These are phyloP conservation scores for Toxonevra muliebris DNA, from an alignment of 2,888 invertebrate species.

Conservation along the genomic window DNA sequence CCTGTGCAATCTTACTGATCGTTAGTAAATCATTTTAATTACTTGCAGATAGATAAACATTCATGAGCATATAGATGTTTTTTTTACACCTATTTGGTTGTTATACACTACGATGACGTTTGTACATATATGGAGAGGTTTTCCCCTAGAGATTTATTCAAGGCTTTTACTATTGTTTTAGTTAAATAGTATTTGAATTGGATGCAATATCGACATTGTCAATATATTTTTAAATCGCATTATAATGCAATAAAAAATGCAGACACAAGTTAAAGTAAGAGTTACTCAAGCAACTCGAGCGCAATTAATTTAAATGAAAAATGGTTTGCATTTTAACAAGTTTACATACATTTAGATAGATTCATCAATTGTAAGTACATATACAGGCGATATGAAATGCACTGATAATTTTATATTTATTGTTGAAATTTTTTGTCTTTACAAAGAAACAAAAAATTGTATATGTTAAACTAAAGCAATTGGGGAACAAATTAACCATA, in stretches of 20 bases:
- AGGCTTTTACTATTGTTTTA: constrained; percentile 28
- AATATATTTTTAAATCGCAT: not conserved
- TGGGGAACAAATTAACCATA: too few species aligned
- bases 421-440: too few species aligned
- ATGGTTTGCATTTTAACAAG: constrained; percentile 19
- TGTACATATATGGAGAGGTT: not conserved
- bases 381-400: too few species aligned
- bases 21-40: constrained; percentile 11
- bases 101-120: too few species aligned
- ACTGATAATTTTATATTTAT: too few species aligned
- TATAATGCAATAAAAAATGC: not conserved
- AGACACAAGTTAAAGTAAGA: not conserved
- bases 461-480: too few species aligned
- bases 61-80: too few species aligned
- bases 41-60: constrained; percentile 2
- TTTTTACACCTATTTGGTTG: too few species aligned
- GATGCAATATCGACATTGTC: constrained; percentile 16
- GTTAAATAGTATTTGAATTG: constrained; percentile 6
- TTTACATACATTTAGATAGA: constrained; percentile 16
- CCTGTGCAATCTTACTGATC: too few species aligned
- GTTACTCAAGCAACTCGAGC: constrained; percentile 4
- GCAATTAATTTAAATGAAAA: constrained; percentile 28
- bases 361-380: constrained; percentile 15
- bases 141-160: constrained; percentile 5
- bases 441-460: too few species aligned